Conservation (phyloP, 30 jellyfish, hydroid and myxozoan genomes). For the Nemopilema nomurai region DNA sequence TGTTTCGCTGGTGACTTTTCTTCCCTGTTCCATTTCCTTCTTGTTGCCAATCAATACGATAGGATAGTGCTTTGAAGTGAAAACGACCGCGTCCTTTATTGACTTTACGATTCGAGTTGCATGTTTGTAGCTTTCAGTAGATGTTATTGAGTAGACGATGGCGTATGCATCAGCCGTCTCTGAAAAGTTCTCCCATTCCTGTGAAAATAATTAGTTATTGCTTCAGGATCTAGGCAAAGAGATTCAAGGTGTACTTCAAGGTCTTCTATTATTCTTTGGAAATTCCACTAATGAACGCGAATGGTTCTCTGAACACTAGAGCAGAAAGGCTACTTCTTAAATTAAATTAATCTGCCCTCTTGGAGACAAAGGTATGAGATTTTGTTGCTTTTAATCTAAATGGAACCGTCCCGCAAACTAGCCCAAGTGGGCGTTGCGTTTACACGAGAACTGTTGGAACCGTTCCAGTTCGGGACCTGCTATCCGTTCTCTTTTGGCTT, state of each 20-base stretch:
- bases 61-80: conserved; percentile 50
- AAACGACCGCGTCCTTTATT: conserved; percentile 45
- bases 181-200: conserved; percentile 75
- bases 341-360: too few relatives aligned
- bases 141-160: conserved; percentile 74
- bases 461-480: too few relatives aligned
- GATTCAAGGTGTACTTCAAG: too few relatives aligned
- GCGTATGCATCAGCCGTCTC: conserved; percentile 88
- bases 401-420: too few relatives aligned
- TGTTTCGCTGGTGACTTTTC: conserved; percentile 50
- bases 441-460: too few relatives aligned
- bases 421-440: too few relatives aligned
- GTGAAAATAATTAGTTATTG: background rate
- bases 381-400: too few relatives aligned
- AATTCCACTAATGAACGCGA: too few relatives aligned
- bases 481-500: too few relatives aligned
- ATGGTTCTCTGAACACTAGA: too few relatives aligned
- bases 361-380: too few relatives aligned
- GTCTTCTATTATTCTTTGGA: background rate
- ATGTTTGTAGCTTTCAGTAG: conserved; percentile 45
- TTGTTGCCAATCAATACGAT: conserved; percentile 72
- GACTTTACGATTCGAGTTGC: conserved; percentile 67
- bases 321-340: too few relatives aligned
- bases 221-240: background rate
- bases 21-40: conserved; percentile 78